phyloP scores from a whole-genome alignment of 1,140 invertebrate species.

The Scaptomyza hsui region DNA sequence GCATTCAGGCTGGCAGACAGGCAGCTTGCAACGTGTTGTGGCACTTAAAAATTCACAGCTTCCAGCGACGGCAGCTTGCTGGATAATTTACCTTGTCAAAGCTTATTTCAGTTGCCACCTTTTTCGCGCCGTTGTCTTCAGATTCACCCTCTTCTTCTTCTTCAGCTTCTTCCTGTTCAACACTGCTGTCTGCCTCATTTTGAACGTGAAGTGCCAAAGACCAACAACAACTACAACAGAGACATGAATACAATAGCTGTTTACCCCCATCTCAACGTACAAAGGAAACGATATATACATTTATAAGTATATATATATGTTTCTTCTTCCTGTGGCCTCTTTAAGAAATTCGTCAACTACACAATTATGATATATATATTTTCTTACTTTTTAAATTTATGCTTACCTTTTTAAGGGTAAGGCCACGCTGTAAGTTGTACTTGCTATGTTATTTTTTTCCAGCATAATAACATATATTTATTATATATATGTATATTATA shows the following conservation, averaged over 20 bases:
- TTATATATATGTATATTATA: too few species aligned
- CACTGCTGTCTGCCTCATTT: slow-evolving; percentile 42
- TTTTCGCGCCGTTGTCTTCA: neutral
- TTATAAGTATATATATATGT: neutral
- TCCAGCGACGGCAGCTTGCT: neutral
- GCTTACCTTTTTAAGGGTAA: too few species aligned
- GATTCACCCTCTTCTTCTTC: too few species aligned
- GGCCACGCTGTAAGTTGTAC: too few species aligned
- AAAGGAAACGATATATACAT: slow-evolving; percentile 60
- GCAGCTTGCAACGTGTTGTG: too few species aligned
- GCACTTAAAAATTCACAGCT: slow-evolving; percentile 2
- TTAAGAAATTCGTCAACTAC: slow-evolving; percentile 37
- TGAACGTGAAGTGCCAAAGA: slow-evolving; percentile 76
- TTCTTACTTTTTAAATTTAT: neutral
- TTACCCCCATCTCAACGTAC: slow-evolving; percentile 19
- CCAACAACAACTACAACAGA: slow-evolving; percentile 39
- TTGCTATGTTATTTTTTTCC: too few species aligned
- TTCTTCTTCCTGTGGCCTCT: slow-evolving; percentile 49
- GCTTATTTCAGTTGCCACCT: slow-evolving; percentile 68
- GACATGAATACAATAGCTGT: slow-evolving; percentile 39
- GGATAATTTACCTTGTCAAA: slow-evolving; percentile 78
- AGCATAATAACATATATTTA: too few species aligned
- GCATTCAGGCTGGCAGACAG: too few species aligned
- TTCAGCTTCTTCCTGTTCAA: neutral
- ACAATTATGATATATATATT: neutral